Evolutionary conservation across 2,113 vertebrate species (phyloP).

Genomic region (Chinchilla lanigera): DNA sequence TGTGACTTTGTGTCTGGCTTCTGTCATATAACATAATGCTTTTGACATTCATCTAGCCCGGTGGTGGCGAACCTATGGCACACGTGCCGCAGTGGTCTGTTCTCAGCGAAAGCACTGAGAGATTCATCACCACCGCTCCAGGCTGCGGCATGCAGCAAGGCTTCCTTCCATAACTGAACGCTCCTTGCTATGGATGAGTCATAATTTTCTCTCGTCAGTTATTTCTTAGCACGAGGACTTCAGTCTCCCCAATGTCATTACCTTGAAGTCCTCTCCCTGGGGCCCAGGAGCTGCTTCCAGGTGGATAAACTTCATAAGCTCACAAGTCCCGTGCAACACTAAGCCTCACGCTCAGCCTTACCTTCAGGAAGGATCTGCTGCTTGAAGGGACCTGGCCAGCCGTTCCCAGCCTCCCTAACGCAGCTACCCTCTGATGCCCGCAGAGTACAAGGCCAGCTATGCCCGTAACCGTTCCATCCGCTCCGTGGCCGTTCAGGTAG

Average conservation of each 20-base stretch:
- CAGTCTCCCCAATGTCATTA: background rate
- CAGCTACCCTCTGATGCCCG: background rate
- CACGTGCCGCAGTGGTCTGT: no score
- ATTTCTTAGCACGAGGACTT: background rate
- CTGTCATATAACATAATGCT: accelerated
- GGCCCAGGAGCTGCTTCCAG: background rate
- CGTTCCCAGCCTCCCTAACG: background rate
- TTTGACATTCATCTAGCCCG: accelerated
- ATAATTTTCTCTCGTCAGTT: background rate
- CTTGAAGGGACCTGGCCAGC: background rate
- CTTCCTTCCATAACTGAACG: accelerated
- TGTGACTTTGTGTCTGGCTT: background rate
- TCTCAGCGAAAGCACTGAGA: background rate
- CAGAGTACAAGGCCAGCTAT: conserved; percentile 91
- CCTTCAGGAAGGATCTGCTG: background rate
- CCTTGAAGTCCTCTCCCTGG: background rate
- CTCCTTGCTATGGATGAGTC: accelerated
- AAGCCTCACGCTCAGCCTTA: background rate
- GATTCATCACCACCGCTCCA: background rate
- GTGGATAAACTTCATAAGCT: background rate
- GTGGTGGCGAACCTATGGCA: background rate
- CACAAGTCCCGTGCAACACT: accelerated
- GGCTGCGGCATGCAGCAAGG: accelerated
- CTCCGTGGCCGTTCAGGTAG: conserved; percentile 89
- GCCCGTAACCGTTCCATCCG: conserved; percentile 91